Conservation (phyloP, 1,140 invertebrate species). For the Akabosia matsudoensis region DNA sequence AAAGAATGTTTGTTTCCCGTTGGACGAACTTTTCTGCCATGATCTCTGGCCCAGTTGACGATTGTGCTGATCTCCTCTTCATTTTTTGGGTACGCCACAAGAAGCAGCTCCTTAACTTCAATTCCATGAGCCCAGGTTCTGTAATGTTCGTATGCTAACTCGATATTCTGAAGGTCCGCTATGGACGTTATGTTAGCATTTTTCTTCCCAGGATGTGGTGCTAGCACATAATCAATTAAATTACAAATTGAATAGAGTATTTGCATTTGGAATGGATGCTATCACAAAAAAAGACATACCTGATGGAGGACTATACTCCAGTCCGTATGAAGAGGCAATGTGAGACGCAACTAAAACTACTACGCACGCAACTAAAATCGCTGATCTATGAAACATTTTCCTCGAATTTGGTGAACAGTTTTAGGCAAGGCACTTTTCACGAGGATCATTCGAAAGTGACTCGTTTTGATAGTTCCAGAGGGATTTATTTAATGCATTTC, state of each 20-base stretch:
- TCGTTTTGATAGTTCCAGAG: too few relatives aligned
- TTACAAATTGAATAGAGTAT: not conserved
- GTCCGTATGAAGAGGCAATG: not conserved
- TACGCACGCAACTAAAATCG: too few relatives aligned
- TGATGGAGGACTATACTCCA: constrained; percentile 3
- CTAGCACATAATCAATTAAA: not conserved
- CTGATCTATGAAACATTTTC: too few relatives aligned
- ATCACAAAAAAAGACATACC: too few relatives aligned
- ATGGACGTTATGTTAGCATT: not conserved
- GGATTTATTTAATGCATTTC: too few relatives aligned
- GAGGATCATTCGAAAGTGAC: too few relatives aligned
- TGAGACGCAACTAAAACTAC: not conserved
- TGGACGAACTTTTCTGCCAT: not conserved
- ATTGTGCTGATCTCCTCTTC: not conserved
- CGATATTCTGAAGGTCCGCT: not conserved
- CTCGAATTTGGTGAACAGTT: too few relatives aligned
- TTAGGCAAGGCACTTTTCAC: too few relatives aligned
- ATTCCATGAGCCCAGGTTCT: not conserved
- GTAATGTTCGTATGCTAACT: not conserved
- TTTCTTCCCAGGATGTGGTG: not conserved
- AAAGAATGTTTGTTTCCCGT: constrained; percentile 21
- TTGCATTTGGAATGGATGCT: not conserved
- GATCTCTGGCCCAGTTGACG: constrained; percentile 20
- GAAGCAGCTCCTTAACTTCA: not conserved
- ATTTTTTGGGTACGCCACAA: not conserved